Percentiles rank a stretch among this genome's conserved stretches.
Conservation (phyloP, 2,797 vertebrate genomes). For the Pangasius krempfi region DNA sequence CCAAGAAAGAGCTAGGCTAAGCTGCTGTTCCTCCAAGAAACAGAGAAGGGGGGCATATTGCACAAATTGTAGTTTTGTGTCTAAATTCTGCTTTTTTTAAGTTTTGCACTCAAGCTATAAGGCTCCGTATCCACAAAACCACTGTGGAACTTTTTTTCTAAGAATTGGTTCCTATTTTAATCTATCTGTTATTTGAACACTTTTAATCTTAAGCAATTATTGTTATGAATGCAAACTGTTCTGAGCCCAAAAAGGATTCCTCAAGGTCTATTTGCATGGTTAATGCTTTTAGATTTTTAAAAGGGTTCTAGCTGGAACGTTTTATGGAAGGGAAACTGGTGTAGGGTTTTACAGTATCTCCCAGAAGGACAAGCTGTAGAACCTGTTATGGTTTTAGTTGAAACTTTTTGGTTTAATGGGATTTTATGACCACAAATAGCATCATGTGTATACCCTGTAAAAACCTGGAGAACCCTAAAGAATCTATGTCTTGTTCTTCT, state of each 20-base stretch:
- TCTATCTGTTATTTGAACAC: neutral
- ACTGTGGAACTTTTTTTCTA: neutral
- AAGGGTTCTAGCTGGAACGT: too few relatives aligned
- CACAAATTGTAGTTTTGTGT: neutral
- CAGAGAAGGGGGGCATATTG: neutral
- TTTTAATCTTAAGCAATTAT: neutral
- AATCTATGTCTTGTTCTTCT: neutral
- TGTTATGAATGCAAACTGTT: neutral
- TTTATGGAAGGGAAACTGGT: neutral
- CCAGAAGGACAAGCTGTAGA: neutral
- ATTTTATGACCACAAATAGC: neutral
- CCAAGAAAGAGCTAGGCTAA: neutral
- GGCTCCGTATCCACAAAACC: neutral
- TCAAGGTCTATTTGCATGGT: too few relatives aligned
- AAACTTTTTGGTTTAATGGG: neutral
- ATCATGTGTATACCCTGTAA: neutral
- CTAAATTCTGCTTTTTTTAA: neutral
- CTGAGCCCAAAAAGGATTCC: too few relatives aligned
- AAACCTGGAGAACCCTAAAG: neutral
- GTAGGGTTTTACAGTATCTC: neutral
- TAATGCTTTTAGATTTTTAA: too few relatives aligned
- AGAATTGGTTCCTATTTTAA: neutral
- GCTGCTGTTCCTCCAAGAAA: neutral
- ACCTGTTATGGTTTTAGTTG: neutral
- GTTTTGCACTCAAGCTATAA: neutral